Evolutionary conservation across 2,797 vertebrate species (phyloP).

Genomic region (Cuniculus paca): DNA sequence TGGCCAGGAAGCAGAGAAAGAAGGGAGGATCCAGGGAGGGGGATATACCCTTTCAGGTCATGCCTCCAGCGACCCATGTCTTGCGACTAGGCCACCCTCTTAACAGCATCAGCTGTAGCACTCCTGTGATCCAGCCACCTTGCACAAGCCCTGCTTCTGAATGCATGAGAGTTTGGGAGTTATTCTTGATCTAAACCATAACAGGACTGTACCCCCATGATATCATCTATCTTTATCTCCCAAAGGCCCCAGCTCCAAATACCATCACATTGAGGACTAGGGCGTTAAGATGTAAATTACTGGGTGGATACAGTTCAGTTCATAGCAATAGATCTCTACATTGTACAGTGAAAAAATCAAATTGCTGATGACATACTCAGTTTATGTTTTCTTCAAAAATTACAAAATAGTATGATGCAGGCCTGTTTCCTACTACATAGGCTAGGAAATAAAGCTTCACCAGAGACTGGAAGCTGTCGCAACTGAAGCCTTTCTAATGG

Average conservation of each 20-base stretch:
- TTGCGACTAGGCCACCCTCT: not conserved
- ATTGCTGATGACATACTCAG: not conserved
- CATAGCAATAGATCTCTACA: not conserved
- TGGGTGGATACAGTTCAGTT: not conserved
- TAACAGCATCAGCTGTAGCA: not conserved
- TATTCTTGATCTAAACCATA: not conserved
- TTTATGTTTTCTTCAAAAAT: not conserved
- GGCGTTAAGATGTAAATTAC: not conserved
- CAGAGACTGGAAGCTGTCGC: not conserved
- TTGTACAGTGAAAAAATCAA: not conserved
- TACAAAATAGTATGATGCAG: not conserved
- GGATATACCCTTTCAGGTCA: not conserved
- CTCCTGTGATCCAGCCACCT: not conserved
- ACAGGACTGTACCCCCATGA: not conserved
- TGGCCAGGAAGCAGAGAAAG: not conserved
- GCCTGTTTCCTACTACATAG: not conserved
- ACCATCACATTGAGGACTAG: not conserved
- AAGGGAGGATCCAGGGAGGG: not conserved
- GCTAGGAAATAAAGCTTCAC: constrained; percentile 12
- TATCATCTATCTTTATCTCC: not conserved
- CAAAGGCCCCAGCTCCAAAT: not conserved
- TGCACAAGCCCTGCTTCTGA: not conserved
- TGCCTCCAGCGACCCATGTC: not conserved
- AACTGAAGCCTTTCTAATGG: not conserved
- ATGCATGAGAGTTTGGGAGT: not conserved